Base-by-base conservation (phyloP, 2,113 vertebrate genomes). In the Xiphias gladius region DNA sequence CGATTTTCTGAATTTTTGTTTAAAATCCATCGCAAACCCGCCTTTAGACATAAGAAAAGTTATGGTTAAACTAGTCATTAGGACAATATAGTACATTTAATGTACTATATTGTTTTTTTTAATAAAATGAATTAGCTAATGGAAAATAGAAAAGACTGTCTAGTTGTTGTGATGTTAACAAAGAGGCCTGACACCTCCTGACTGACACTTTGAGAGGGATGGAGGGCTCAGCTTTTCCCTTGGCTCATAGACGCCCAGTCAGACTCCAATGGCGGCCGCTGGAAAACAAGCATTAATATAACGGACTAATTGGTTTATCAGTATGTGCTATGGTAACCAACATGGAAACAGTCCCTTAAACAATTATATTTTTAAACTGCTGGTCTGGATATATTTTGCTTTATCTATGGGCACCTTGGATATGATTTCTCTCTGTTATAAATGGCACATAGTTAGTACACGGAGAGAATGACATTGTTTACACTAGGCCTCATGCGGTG, bases 381-480 rank as follows among this genome's bases (percentile, higher is more conserved):
- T 68, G 73, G 83, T 86, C 85, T 39, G 89, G 85, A 91, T 91
- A 86, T 90, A 86, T 93, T 93, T 89, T 85, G 84, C 90, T 95
- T 95, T 95, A 95, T 96, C 94, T 94, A 35, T 77, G 85, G 81
- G 84, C 75, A 75, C 88, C 30, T 84, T 85, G 90, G 88, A 89
- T 94, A 86, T 91, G 93, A 95, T 95, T 93, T 92, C 93, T 94
- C 91, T 83, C 89, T 89, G 93, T 95, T 95, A 95, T 94, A 96
- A 96, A 96, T 95, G 95, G 94, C 92, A 91, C 93, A 92, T 92
- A 94, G 93, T 94, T 94, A 93, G 92, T 82, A 70, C 85, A 73
- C 62, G 67, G 92, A 92, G 93, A 92, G 93, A 94, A 92, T 94
- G 89, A 93, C 94, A 93, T 93, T 96, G 95, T 96, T 95, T 95